Conservation (phyloP, 2,797 vertebrate species). For the Avahi laniger region DNA sequence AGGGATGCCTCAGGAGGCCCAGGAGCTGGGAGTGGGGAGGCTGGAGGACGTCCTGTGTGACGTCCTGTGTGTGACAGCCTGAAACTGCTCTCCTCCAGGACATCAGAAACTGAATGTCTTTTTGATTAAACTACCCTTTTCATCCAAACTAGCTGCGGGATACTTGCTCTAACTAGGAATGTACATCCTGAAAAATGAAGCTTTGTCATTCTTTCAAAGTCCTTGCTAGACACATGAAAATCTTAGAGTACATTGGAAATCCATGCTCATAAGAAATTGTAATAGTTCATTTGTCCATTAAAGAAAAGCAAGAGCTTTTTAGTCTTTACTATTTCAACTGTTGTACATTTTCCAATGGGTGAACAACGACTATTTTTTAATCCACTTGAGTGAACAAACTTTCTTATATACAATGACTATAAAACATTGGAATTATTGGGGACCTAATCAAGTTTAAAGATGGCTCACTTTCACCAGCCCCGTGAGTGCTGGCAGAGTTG, state of each 20-base stretch:
- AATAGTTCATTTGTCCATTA: neutral
- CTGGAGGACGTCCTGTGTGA: neutral
- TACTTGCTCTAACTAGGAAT: neutral
- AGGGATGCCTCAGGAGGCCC: neutral
- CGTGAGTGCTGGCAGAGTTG: neutral
- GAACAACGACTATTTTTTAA: neutral
- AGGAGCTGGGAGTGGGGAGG: neutral
- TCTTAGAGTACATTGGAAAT: neutral
- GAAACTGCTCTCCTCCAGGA: neutral
- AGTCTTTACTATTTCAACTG: neutral
- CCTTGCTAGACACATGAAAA: neutral
- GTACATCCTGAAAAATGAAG: neutral
- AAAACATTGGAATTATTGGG: neutral
- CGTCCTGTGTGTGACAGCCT: neutral
- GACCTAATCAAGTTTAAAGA: neutral
- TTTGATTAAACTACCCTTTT: neutral
- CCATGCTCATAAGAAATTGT: neutral
- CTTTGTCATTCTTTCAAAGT: neutral
- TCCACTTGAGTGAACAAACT: neutral
- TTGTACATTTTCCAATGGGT: neutral
- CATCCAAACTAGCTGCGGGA: neutral
- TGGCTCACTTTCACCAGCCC: neutral
- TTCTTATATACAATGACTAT: neutral
- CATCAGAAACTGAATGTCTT: neutral
- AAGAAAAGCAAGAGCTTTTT: neutral